phyloP scores from a whole-genome alignment of 2,888 invertebrate genomes.

The Lasiommata megera region DNA sequence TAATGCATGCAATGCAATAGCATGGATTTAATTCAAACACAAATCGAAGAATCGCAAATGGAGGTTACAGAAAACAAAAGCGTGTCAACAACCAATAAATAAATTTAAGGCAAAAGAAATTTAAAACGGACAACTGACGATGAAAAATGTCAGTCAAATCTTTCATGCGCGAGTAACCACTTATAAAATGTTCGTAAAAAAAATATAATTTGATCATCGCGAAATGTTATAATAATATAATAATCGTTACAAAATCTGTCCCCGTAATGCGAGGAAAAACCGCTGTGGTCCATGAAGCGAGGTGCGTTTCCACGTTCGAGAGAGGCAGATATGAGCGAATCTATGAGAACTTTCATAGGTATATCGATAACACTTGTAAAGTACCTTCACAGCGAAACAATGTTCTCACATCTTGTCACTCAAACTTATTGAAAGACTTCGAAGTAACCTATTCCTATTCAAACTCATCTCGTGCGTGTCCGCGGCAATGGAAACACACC shows the following conservation, averaged over 20 bases:
- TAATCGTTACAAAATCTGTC: constrained; percentile 41
- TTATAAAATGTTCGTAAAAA: constrained; percentile 52
- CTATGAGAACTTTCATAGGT: too few relatives aligned
- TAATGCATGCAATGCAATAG: too few relatives aligned
- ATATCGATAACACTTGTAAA: too few relatives aligned
- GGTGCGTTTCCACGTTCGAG: not conserved
- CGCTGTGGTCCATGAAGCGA: constrained; percentile 16
- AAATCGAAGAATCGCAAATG: not conserved
- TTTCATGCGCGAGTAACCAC: constrained; percentile 64
- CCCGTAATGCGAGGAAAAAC: constrained; percentile 31
- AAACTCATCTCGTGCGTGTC: not conserved
- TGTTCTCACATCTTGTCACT: too few relatives aligned
- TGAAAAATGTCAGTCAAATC: constrained; percentile 63
- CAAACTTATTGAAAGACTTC: too few relatives aligned
- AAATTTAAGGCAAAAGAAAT: constrained; percentile 35
- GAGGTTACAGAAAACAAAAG: constrained; percentile 11
- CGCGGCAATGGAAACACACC: not conserved
- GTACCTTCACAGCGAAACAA: too few relatives aligned
- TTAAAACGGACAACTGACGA: constrained; percentile 51
- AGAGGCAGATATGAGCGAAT: not conserved
- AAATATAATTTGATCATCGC: constrained; percentile 57
- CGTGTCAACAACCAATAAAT: constrained; percentile 16
- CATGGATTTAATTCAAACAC: not conserved
- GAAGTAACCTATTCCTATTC: too few relatives aligned
- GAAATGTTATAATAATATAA: constrained; percentile 51